Evolutionary conservation across 2,113 vertebrate species (phyloP).

Genomic region (Abramis brama): DNA sequence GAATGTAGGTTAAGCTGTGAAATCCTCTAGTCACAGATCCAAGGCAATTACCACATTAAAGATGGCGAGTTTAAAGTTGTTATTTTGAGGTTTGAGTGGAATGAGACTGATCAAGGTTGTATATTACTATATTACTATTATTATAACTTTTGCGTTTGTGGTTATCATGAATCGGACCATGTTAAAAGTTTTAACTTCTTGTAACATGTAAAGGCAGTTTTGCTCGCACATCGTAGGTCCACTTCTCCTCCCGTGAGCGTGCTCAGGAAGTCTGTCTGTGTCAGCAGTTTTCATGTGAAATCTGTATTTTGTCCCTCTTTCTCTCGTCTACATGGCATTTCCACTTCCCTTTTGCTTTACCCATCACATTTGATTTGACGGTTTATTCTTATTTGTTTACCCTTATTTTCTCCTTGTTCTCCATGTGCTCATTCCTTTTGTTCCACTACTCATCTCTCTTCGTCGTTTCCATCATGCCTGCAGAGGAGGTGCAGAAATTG

Average conservation of each 20-base stretch:
- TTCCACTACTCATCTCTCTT: background rate
- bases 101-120: background rate
- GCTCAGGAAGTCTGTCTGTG: conserved; percentile 6
- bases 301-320: background rate
- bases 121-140: too few relatives aligned
- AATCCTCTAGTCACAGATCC: conserved; percentile 25
- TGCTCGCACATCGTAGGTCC: background rate
- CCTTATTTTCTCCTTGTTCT: background rate
- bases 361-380: background rate
- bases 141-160: background rate
- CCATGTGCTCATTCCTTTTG: background rate
- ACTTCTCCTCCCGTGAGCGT: background rate
- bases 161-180: background rate
- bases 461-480: conserved; percentile 20
- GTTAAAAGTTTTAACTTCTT: conserved; percentile 5
- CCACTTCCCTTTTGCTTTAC: background rate
- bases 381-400: background rate
- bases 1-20: conserved; percentile 41
- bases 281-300: conserved; percentile 21
- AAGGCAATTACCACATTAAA: background rate
- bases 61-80: background rate
- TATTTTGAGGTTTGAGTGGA: background rate
- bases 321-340: background rate
- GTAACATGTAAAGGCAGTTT: background rate
- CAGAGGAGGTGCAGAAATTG: conserved; percentile 99